Conservation (phyloP, 2,113 vertebrate genomes). For the Platichthys stellatus region DNA sequence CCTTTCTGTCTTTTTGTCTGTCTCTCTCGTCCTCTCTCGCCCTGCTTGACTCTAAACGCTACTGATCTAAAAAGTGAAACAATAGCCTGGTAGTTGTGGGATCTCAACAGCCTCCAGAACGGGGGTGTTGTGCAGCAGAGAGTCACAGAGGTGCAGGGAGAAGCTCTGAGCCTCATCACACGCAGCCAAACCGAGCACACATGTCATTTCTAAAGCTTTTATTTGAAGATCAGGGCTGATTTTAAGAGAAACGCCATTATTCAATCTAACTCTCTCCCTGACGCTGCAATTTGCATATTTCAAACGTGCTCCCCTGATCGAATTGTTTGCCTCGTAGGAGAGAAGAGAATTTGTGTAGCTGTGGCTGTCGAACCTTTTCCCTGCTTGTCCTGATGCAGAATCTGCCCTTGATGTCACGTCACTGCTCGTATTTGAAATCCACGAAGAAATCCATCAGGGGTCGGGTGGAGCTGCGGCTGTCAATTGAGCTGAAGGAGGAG, state of each 20-base stretch:
- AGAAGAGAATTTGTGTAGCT: conserved; percentile 17
- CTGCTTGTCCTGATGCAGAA: conserved; percentile 22
- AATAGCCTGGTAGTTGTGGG: conserved; percentile 28
- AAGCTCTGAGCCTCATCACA: conserved; percentile 24
- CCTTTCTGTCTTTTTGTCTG: conserved; percentile 2
- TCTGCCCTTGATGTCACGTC: conserved; percentile 29
- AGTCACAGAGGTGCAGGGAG: conserved; percentile 20
- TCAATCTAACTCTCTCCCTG: conserved; percentile 19
- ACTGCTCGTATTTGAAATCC: conserved; percentile 22
- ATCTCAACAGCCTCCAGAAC: conserved; percentile 33
- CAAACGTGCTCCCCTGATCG: not conserved
- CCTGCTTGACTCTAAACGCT: conserved; percentile 46
- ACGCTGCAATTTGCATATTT: conserved; percentile 27
- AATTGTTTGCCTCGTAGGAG: conserved; percentile 22
- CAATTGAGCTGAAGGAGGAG: conserved; percentile 42
- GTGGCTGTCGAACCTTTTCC: not conserved
- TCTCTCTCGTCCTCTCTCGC: conserved; percentile 4
- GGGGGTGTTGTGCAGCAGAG: conserved; percentile 39
- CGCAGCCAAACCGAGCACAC: conserved; percentile 15
- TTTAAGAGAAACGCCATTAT: conserved; percentile 32
- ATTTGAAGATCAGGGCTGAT: conserved; percentile 39
- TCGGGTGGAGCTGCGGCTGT: conserved; percentile 42
- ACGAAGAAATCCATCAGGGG: conserved; percentile 19
- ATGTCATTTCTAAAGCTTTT: conserved; percentile 39
- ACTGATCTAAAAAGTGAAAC: conserved; percentile 58